Percentiles rank a stretch among this genome's conserved stretches.
phyloP scores from a whole-genome alignment of 1,140 invertebrate genomes.

The Drosophila kanapiae region DNA sequence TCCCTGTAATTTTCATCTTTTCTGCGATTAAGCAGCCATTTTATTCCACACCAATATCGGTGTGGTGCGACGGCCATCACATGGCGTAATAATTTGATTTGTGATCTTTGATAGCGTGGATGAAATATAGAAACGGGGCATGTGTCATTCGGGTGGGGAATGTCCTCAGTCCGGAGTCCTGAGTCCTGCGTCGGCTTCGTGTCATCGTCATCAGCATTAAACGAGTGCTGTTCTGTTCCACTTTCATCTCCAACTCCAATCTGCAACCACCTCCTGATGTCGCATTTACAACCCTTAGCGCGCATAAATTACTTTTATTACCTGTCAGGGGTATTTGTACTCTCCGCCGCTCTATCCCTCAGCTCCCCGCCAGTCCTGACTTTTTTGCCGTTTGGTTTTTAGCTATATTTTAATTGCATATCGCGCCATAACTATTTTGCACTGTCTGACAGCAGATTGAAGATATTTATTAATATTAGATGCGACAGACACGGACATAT shows the following conservation, averaged over 20 bases:
- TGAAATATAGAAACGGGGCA: constrained; percentile 73
- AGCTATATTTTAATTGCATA: constrained; percentile 84
- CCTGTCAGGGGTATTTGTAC: constrained; percentile 83
- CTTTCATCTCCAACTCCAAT: constrained; percentile 45
- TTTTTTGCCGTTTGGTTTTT: constrained; percentile 72
- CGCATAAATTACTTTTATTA: constrained; percentile 85
- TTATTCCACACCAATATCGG: constrained; percentile 11
- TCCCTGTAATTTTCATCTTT: not conserved
- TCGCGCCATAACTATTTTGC: constrained; percentile 83
- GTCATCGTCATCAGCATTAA: constrained; percentile 79
- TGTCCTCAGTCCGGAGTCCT: constrained; percentile 29
- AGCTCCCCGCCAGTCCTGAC: not conserved
- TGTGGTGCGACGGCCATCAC: constrained; percentile 62
- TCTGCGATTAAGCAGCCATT: constrained; percentile 13
- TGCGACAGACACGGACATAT: constrained; percentile 60
- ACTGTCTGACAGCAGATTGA: constrained; percentile 77
- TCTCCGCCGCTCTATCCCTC: constrained; percentile 19
- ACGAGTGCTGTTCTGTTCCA: constrained; percentile 55
- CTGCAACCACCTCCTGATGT: constrained; percentile 53
- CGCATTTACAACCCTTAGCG: constrained; percentile 81
- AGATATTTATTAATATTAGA: constrained; percentile 84
- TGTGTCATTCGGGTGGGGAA: constrained; percentile 39
- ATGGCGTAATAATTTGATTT: constrained; percentile 84
- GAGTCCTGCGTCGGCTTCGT: constrained; percentile 39
- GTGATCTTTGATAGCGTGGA: constrained; percentile 82